phyloP scores from a whole-genome alignment of 2,113 vertebrate genomes.

The rat (Rattus norvegicus) region GRCr8 NC_086023.1:159170001-159170500 shows the following conservation, averaged over 20 bases:
- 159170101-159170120: neutral
- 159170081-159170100: neutral
- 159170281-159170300: neutral
- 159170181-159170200: rapidly evolving
- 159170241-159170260: neutral
- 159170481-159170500: neutral
- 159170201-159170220: neutral
- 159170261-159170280: neutral
- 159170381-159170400: neutral
- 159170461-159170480: neutral
- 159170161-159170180: neutral
- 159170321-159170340: neutral
- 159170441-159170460: neutral
- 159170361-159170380: neutral
- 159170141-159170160: neutral
- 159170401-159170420: neutral
- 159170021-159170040: neutral
- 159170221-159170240: neutral
- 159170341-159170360: neutral
- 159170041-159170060: neutral
- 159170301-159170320: neutral
- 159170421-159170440: neutral
- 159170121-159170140: neutral
- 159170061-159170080: neutral
- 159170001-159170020: no score